Conservation (phyloP, 2,797 vertebrate species). For the Discoglossus pictus region DNA sequence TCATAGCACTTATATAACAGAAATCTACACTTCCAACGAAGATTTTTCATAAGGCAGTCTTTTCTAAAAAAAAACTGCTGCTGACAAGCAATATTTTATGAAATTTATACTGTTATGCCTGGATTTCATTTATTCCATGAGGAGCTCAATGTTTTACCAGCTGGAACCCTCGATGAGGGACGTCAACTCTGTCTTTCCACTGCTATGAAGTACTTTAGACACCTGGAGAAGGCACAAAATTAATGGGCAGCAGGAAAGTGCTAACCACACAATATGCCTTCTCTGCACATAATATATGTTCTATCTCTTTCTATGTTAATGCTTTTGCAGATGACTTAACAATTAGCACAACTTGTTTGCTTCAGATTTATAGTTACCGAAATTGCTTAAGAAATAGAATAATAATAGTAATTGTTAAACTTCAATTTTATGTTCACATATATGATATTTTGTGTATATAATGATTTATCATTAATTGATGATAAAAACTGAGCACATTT, state of each 20-base stretch:
- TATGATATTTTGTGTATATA: too few relatives aligned
- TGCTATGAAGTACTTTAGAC: conserved; percentile 40
- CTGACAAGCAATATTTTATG: conserved; percentile 40
- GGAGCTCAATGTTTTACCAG: conserved; percentile 43
- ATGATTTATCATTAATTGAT: too few relatives aligned
- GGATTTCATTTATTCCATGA: conserved; percentile 33
- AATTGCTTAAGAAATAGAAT: too few relatives aligned
- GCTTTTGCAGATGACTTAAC: conserved; percentile 9
- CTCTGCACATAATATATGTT: too few relatives aligned
- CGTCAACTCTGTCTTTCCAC: conserved; percentile 63
- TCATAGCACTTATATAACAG: conserved; percentile 53
- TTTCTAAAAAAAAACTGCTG: not conserved
- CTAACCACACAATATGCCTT: conserved; percentile 6
- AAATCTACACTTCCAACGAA: conserved; percentile 52
- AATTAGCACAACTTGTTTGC: conserved; percentile 39
- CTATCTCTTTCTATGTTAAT: too few relatives aligned
- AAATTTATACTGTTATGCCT: conserved; percentile 34
- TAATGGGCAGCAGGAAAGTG: conserved; percentile 9
- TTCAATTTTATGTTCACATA: too few relatives aligned
- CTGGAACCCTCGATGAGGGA: conserved; percentile 66
- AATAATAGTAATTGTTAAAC: too few relatives aligned
- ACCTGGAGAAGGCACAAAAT: conserved; percentile 52
- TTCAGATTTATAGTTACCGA: too few relatives aligned
- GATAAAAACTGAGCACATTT: too few relatives aligned
- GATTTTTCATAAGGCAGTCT: not conserved